Conservation (phyloP, 2,797 vertebrate species). For the Poecilia gillii region DNA sequence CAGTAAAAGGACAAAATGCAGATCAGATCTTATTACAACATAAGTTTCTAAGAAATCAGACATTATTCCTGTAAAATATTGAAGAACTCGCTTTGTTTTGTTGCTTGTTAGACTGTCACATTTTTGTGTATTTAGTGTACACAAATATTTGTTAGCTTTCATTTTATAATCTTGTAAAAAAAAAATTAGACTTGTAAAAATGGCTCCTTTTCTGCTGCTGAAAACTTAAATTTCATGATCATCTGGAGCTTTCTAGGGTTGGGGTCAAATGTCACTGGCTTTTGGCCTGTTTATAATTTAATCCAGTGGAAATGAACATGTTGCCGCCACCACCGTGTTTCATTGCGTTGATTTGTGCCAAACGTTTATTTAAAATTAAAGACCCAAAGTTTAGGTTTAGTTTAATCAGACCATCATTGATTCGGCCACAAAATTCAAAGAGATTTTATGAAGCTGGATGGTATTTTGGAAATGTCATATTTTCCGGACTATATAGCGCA, state of each 20-base stretch:
- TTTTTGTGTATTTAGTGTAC: background rate
- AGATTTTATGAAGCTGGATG: background rate
- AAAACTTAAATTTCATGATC: background rate
- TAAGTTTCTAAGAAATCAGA: constrained; percentile 4
- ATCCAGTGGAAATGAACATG: background rate
- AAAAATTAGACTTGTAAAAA: background rate
- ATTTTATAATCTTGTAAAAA: background rate
- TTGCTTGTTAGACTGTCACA: background rate
- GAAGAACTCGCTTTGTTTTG: background rate
- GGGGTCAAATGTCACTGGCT: background rate
- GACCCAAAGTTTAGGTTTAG: background rate
- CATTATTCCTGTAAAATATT: background rate
- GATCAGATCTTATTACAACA: background rate
- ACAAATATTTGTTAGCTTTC: background rate
- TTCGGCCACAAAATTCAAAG: background rate
- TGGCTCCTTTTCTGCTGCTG: background rate
- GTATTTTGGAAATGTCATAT: background rate
- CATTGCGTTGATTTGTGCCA: background rate
- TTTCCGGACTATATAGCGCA: no score
- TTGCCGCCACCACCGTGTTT: background rate
- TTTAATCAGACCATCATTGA: background rate
- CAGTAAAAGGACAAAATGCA: constrained; percentile 19
- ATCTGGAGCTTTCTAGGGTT: background rate
- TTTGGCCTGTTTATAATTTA: background rate
- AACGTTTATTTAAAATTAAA: background rate